Percentiles rank a stretch among this genome's conserved stretches.
Evolutionary conservation across 2,888 invertebrate genomes (phyloP).

Genomic region (Drosophila mimetica): DNA sequence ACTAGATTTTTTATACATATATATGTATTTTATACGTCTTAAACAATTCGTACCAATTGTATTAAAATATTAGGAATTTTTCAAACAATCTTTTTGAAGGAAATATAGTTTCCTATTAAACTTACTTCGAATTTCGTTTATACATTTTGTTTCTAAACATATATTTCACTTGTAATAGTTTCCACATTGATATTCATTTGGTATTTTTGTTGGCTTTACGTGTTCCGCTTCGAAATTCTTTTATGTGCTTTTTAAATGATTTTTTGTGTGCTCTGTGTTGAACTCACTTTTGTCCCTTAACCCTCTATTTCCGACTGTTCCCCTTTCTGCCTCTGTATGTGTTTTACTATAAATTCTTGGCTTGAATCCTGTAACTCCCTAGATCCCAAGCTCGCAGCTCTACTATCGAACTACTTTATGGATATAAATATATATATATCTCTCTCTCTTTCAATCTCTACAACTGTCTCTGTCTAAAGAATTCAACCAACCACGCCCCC

Average conservation of each 20-base stretch:
- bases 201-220: not conserved
- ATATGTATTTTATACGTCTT: too few species aligned
- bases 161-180: too few species aligned
- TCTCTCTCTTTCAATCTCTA: constrained; percentile 11
- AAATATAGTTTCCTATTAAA: too few species aligned
- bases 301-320: not conserved
- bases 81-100: too few species aligned
- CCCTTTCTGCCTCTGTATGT: not conserved
- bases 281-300: not conserved
- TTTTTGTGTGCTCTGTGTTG: constrained; percentile 25
- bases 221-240: constrained; percentile 3
- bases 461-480: constrained; percentile 20
- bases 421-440: constrained; percentile 1
- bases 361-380: constrained; percentile 8
- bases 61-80: too few species aligned
- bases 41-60: too few species aligned
- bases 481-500: constrained; percentile 26
- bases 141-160: too few species aligned
- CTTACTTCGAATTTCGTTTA: too few species aligned
- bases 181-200: not conserved
- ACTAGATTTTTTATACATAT: too few species aligned
- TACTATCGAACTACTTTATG: constrained; percentile 24
- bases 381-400: constrained; percentile 25
- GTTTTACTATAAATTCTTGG: constrained; percentile 7
- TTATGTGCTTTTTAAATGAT: constrained; percentile 10